Evolutionary conservation across 2,888 invertebrate species (phyloP).

Genomic region (Lymantria dispar): DNA sequence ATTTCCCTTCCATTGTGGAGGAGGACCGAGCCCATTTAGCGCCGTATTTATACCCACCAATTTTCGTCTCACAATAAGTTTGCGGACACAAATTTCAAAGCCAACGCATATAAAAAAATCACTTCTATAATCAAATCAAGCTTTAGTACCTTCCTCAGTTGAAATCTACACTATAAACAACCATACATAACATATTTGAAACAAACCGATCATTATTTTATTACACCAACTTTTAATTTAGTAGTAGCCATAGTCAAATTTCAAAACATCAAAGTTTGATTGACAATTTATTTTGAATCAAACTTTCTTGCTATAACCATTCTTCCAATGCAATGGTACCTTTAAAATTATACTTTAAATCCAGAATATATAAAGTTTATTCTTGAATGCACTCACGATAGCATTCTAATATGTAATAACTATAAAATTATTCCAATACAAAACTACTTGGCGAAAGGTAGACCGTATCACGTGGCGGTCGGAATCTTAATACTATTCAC

Average conservation of each 20-base stretch:
- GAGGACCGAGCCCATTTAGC: too few species aligned
- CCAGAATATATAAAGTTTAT: slow-evolving; percentile 15
- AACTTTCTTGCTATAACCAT: slow-evolving; percentile 21
- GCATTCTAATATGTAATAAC: slow-evolving; percentile 75
- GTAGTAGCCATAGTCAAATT: slow-evolving; percentile 30
- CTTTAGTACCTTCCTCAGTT: background rate
- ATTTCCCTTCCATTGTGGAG: too few species aligned
- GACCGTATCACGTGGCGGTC: slow-evolving; percentile 70
- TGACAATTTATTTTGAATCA: slow-evolving; percentile 35
- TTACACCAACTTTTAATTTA: slow-evolving; percentile 2
- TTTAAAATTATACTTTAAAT: slow-evolving; percentile 13
- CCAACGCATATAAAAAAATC: too few species aligned
- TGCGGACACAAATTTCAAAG: too few species aligned
- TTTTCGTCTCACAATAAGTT: too few species aligned
- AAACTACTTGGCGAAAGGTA: slow-evolving; percentile 76
- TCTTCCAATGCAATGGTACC: slow-evolving; percentile 8
- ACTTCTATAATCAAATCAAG: too few species aligned
- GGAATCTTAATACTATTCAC: slow-evolving; percentile 63
- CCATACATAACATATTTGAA: background rate
- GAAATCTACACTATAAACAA: background rate
- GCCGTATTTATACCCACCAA: too few species aligned
- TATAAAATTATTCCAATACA: slow-evolving; percentile 79
- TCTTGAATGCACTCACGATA: slow-evolving; percentile 45
- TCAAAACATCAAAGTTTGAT: slow-evolving; percentile 31
- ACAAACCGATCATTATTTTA: slow-evolving; percentile 34